phyloP scores from a whole-genome alignment of 1,140 invertebrate species.

The Tachypleus tridentatus region DNA sequence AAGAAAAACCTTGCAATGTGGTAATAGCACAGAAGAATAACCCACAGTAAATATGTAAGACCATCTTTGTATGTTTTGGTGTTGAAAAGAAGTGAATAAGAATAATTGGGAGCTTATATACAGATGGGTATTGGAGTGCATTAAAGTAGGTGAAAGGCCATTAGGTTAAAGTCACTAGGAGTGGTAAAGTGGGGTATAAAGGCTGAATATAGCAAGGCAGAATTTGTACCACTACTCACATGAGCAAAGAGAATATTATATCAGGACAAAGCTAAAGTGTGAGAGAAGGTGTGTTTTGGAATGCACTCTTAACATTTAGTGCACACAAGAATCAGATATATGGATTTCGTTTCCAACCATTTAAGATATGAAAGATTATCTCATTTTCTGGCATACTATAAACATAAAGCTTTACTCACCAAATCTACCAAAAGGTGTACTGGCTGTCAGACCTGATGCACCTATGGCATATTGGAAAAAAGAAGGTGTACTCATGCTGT shows the following conservation, averaged over 20 bases:
- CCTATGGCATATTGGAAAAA: conserved; percentile 18
- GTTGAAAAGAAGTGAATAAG: too few relatives aligned
- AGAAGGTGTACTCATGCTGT: conserved; percentile 24
- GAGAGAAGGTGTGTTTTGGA: background rate
- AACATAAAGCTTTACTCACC: background rate
- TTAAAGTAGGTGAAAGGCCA: too few relatives aligned
- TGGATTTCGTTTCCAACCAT: background rate
- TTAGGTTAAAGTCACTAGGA: too few relatives aligned
- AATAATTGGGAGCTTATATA: too few relatives aligned
- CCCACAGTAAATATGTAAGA: too few relatives aligned
- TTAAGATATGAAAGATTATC: background rate
- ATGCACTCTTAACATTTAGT: background rate
- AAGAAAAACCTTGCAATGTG: too few relatives aligned
- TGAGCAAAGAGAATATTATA: conserved; percentile 6
- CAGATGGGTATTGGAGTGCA: too few relatives aligned
- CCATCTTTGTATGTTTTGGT: too few relatives aligned
- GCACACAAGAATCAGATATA: background rate
- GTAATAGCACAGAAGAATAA: too few relatives aligned
- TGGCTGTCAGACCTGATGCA: conserved; percentile 7
- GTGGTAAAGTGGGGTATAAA: too few relatives aligned
- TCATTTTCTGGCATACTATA: background rate
- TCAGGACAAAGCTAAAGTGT: background rate
- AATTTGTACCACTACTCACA: conserved; percentile 12
- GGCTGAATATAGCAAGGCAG: conserved; percentile 2
- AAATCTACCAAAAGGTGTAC: conserved; percentile 20